Evolutionary conservation across 2,113 vertebrate species (phyloP), one percentile per base, ranked within the genome.

Genomic region (Puffinus mauretanicus): DNA sequence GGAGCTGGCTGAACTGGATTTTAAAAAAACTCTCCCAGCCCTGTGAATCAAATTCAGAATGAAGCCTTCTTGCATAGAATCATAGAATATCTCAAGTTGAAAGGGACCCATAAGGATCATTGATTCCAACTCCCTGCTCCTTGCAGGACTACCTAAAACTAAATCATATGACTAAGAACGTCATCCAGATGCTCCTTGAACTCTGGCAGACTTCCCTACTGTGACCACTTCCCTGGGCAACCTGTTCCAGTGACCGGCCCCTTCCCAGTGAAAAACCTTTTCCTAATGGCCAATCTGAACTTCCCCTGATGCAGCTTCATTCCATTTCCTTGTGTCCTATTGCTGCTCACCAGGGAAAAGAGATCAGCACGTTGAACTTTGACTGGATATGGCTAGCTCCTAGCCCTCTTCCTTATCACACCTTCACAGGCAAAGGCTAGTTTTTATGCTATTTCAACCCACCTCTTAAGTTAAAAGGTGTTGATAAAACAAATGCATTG

Each of bases 161-260:
- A 49, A 78, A 47, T 6, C 16, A 22, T 20, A 27, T 32, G 7
- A 34, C 25, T 18, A 34, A 36, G 5, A 44, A 4, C 6, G 26
- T n/a, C 2, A 6, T 40, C 10, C 3, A 34, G 38, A n/a, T 2
- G 1, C 20, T 62, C 29, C 47, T 21, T 70, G 30, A 55, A 62
- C 2, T 14, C 26, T 42, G 51, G 32, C n/a, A 82, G 49, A 15
- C 16, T 65, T 80, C 30, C 21, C 6, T 29, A 2, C 24, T 32
- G 29, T 26, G 72, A 49, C 18, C 5, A 1, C 10, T 86, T 80
- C 38, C 32, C 24, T 21, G 18, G 9, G 36, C 18, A 90, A 1
- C 4, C 44, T 77, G 18, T 46, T 84, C 14, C 54, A 70, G 55
- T 29, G 26, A 61, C 17, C 0, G 0, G 13, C 5, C 22, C 5